Conservation (phyloP, 2,113 vertebrate species). For the Gymnogyps californianus region DNA sequence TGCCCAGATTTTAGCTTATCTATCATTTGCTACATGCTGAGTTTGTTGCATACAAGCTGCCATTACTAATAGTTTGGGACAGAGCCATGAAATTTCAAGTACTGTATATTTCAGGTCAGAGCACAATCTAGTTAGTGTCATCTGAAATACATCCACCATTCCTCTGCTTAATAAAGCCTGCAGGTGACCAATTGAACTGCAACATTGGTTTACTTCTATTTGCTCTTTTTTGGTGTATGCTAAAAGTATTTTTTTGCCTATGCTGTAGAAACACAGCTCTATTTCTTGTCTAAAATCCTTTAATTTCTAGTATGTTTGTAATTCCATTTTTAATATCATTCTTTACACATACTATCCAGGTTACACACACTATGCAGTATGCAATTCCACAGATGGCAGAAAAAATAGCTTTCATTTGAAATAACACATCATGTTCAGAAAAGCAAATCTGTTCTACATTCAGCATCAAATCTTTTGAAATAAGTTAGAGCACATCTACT, state of each 20-base stretch:
- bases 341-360: not conserved
- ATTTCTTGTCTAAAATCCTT: not conserved
- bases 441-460: not conserved
- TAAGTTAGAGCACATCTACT: not conserved
- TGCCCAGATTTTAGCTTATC: constrained; percentile 29
- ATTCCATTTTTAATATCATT: not conserved
- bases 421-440: not conserved
- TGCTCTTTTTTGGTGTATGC: not conserved
- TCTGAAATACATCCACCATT: not conserved
- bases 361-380: not conserved
- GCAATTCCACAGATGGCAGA: not conserved
- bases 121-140: not conserved
- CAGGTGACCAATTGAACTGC: not conserved
- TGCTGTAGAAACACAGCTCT: not conserved
- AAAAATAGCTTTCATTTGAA: not conserved
- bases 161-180: not conserved
- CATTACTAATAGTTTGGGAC: constrained; percentile 47
- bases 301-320: not conserved
- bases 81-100: constrained; percentile 26
- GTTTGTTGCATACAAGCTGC: constrained; percentile 37
- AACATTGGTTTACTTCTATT: not conserved
- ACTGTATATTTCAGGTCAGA: constrained; percentile 22
- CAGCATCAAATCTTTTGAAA: not conserved
- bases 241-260: not conserved
- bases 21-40: constrained; percentile 49